These are phyloP conservation scores for Merluccius polli DNA, from an alignment of 2,797 vertebrate genomes.

Conservation along the genomic window DNA sequence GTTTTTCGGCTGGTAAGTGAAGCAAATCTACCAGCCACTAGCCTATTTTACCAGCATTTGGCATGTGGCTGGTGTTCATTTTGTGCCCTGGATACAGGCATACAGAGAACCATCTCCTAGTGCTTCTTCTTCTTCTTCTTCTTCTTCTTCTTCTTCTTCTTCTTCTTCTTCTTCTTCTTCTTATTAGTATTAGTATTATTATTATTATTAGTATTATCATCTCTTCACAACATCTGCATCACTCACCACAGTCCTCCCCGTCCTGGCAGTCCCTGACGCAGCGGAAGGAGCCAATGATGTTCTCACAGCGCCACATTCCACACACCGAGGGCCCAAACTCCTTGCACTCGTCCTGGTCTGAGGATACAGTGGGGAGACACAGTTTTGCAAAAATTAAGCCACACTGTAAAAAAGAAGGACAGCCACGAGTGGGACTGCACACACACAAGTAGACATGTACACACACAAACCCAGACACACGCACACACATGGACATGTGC, in stretches of 20 bases:
- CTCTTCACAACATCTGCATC: slow-evolving; percentile 8
- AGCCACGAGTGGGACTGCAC: slow-evolving; percentile 41
- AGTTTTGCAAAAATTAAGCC: slow-evolving; percentile 24
- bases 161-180: background rate
- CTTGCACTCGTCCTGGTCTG: slow-evolving; percentile 74
- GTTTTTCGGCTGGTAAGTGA: no score
- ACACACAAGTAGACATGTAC: slow-evolving; percentile 14
- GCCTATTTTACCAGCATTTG: no score
- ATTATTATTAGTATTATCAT: background rate
- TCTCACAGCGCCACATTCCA: slow-evolving; percentile 71
- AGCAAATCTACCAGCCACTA: no score
- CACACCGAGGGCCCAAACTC: slow-evolving; percentile 68
- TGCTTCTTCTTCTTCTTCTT: no score
- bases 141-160: background rate
- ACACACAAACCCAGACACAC: slow-evolving; percentile 15
- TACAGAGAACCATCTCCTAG: background rate
- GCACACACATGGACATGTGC: slow-evolving; percentile 22
- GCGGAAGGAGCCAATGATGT: slow-evolving; percentile 72
- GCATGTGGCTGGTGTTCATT: no score
- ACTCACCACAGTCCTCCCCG: slow-evolving; percentile 66
- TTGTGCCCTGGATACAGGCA: no score
- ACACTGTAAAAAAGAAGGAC: slow-evolving; percentile 37
- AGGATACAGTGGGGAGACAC: slow-evolving; percentile 7
- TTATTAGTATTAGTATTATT: background rate
- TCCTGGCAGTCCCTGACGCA: slow-evolving; percentile 67